Percentiles rank a stretch among this genome's conserved stretches.
These are phyloP conservation scores for Lissonota sp. DNA, from an alignment of 2,888 invertebrate genomes.

Conservation along the genomic window DNA sequence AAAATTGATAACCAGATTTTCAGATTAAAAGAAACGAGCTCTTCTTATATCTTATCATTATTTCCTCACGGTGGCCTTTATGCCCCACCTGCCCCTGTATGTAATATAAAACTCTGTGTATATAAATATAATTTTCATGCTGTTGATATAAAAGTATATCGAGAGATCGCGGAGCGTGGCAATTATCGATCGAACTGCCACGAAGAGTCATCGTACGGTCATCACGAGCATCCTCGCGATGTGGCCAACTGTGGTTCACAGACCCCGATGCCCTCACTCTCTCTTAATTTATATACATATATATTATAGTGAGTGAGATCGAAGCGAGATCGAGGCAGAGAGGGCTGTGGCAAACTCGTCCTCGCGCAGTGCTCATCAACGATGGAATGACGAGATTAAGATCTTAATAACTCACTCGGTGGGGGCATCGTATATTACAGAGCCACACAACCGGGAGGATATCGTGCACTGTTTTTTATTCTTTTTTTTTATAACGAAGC, in stretches of 20 bases:
- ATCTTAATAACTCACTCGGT: constrained; percentile 78
- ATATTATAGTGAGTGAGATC: constrained; percentile 44
- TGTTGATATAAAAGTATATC: constrained; percentile 50
- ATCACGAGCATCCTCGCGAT: constrained; percentile 52
- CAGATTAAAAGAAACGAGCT: too few relatives aligned
- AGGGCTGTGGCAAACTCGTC: constrained; percentile 51
- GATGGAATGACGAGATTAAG: constrained; percentile 71
- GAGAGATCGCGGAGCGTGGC: constrained; percentile 51
- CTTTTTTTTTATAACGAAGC: not conserved
- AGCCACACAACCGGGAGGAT: constrained; percentile 23
- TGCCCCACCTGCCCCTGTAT: too few relatives aligned
- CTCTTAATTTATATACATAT: not conserved
- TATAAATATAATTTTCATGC: constrained; percentile 24
- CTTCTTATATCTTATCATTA: too few relatives aligned
- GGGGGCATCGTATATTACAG: constrained; percentile 44
- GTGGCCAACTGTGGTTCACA: constrained; percentile 27
- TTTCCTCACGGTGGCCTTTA: too few relatives aligned
- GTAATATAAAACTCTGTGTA: not conserved
- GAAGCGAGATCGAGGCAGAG: constrained; percentile 33
- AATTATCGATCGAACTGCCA: constrained; percentile 61
- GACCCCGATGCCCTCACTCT: constrained; percentile 35
- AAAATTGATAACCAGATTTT: too few relatives aligned
- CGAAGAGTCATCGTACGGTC: constrained; percentile 60
- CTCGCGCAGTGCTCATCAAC: constrained; percentile 69
- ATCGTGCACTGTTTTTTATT: constrained; percentile 47